A percentile compares a stretch with the other conserved stretches of the same genome.
phyloP scores from a whole-genome alignment of 2,113 vertebrate species.

The Empidonax traillii region DNA sequence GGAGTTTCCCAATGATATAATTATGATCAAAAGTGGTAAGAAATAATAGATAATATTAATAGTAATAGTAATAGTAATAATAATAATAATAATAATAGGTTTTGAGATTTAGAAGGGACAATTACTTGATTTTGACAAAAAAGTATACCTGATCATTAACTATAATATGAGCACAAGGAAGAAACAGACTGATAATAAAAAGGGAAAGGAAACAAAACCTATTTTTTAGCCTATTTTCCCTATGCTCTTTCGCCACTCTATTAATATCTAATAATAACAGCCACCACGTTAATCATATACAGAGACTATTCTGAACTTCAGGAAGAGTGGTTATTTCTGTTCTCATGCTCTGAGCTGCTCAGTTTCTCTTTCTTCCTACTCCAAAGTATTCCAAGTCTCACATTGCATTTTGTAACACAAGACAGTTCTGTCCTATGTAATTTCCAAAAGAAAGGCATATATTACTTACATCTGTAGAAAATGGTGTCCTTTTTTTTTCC shows the following conservation, averaged over 20 bases:
- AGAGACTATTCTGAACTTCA: not conserved
- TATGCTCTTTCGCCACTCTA: not conserved
- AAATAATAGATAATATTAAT: not conserved
- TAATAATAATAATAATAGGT: not conserved
- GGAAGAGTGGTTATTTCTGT: not conserved
- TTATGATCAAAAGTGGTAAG: not conserved
- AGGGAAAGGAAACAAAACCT: accelerated
- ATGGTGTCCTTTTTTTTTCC: not conserved
- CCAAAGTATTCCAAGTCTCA: not conserved
- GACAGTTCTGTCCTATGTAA: not conserved
- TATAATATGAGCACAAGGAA: not conserved
- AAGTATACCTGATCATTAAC: not conserved
- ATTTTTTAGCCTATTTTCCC: not conserved
- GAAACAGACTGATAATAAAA: not conserved
- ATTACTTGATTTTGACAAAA: not conserved
- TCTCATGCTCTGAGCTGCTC: not conserved
- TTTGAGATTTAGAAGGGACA: not conserved
- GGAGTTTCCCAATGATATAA: not conserved
- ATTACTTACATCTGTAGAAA: conserved; percentile 52
- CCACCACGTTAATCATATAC: not conserved
- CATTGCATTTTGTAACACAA: conserved; percentile 29
- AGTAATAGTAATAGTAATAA: not conserved
- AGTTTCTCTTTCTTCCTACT: not conserved
- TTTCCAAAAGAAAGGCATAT: conserved; percentile 24
- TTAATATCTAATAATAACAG: not conserved